These are phyloP conservation scores for Drosophila atripex DNA, from an alignment of 2,888 invertebrate genomes.

Conservation along the genomic window DNA sequence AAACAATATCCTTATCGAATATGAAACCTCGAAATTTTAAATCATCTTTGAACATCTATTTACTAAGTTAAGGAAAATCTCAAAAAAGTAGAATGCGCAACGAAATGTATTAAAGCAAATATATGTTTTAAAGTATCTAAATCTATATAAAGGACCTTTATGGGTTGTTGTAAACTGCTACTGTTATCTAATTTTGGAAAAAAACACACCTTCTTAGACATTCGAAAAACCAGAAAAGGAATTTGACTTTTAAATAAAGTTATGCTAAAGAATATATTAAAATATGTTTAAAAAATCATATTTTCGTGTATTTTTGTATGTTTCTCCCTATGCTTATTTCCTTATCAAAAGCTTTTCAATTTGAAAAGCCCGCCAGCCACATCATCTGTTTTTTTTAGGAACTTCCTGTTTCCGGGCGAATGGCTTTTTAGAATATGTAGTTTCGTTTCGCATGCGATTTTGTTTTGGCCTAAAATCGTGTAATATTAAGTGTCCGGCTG, in stretches of 20 bases:
- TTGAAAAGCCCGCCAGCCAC: constrained; percentile 6
- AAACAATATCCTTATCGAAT: constrained; percentile 15
- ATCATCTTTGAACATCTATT: neutral
- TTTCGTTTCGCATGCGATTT: constrained; percentile 7
- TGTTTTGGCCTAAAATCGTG: constrained; percentile 1
- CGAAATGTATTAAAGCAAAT: neutral
- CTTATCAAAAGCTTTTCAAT: neutral
- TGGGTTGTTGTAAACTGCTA: neutral
- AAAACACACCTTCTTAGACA: too few species aligned
- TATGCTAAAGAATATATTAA: too few species aligned
- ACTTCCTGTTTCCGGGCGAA: constrained; percentile 5
- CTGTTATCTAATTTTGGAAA: neutral
- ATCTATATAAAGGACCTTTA: neutral
- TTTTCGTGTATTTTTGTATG: too few species aligned
- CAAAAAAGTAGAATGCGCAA: neutral
- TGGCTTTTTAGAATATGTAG: neutral
- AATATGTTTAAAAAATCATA: too few species aligned
- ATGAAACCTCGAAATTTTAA: neutral
- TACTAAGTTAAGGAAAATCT: neutral
- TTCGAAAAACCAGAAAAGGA: too few species aligned
- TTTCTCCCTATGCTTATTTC: neutral
- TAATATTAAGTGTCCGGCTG: constrained; percentile 11
- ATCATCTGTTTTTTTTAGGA: neutral
- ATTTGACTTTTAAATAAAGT: too few species aligned
- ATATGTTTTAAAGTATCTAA: neutral